Percentiles rank a stretch among this genome's conserved stretches.
Evolutionary conservation across 2,113 vertebrate genomes (phyloP).

Genomic region (Grantiella picta): DNA sequence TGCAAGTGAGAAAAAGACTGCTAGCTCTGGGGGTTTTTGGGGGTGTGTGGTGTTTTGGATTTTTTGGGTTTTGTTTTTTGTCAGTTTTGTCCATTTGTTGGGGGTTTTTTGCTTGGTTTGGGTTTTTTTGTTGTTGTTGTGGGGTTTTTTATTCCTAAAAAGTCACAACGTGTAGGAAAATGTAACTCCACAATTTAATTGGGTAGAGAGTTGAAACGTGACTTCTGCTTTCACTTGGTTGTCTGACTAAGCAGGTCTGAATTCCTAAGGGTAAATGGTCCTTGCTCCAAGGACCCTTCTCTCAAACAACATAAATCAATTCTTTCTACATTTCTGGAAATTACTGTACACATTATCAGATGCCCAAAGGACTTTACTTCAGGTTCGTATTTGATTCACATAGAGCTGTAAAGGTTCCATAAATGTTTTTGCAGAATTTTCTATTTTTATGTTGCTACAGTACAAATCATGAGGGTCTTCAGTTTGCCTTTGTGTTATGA

Average conservation of each 20-base stretch:
- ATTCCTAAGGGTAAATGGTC: neutral
- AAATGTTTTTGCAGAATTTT: neutral
- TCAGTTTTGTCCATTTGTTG: neutral
- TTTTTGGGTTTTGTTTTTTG: neutral
- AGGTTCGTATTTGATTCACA: neutral
- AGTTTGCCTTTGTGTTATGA: neutral
- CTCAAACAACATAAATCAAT: neutral
- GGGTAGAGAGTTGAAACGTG: neutral
- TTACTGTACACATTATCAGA: neutral
- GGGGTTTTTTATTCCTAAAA: neutral
- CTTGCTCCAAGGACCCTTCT: neutral
- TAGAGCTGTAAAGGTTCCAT: neutral
- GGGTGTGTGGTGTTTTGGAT: fast-evolving
- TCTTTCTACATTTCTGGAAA: neutral
- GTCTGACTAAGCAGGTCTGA: neutral
- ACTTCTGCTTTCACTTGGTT: neutral
- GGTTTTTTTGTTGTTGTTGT: fast-evolving
- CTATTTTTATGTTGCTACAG: neutral
- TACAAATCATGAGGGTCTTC: neutral
- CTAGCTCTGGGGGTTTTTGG: fast-evolving
- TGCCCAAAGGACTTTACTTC: neutral
- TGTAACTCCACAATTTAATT: neutral
- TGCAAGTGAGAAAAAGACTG: neutral
- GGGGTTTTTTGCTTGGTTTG: neutral
- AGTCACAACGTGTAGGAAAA: neutral